These are phyloP conservation scores for Lasioglossum marginatum DNA, from an alignment of 2,888 invertebrate genomes.

Conservation along the genomic window DNA sequence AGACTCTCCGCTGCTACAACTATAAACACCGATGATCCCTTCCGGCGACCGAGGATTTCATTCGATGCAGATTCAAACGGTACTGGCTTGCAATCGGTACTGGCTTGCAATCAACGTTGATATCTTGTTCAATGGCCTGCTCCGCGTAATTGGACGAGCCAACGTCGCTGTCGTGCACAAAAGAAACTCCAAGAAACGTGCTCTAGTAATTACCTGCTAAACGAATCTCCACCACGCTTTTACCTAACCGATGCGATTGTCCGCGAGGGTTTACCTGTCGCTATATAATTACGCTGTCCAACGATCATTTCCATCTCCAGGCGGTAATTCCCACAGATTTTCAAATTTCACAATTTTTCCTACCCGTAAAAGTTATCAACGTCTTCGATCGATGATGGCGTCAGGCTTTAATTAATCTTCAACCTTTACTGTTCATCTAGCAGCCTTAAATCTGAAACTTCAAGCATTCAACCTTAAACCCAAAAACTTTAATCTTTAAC, in stretches of 20 bases:
- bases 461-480: too few species aligned
- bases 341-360: neutral
- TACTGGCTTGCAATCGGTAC: too few species aligned
- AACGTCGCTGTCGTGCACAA: neutral
- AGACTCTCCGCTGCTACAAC: neutral
- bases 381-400: too few species aligned
- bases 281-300: neutral
- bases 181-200: neutral
- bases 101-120: neutral
- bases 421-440: too few species aligned
- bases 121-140: neutral
- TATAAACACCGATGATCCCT: conserved; percentile 24
- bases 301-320: neutral
- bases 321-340: neutral
- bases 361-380: neutral
- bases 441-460: too few species aligned
- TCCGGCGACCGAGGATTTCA: conserved; percentile 23
- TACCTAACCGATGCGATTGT: neutral
- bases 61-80: neutral
- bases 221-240: neutral
- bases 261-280: neutral
- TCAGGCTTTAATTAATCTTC: too few species aligned
- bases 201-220: neutral
- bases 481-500: too few species aligned
- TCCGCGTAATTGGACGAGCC: neutral